Evolutionary conservation across 2,113 vertebrate species (phyloP).

Genomic region (Brachypodius melanocephalos): DNA sequence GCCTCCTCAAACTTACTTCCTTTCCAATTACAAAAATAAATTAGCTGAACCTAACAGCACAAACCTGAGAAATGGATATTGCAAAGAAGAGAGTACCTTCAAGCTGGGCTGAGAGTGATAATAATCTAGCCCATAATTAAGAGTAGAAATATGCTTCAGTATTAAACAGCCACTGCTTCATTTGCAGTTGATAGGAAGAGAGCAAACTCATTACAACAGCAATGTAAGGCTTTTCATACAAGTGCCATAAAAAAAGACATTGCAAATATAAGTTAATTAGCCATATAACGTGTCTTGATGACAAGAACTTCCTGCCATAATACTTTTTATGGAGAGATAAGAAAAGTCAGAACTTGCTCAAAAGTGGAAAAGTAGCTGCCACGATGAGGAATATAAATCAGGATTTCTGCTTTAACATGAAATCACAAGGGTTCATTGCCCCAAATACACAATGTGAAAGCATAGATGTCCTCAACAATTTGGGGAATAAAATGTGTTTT

Average conservation of each 20-base stretch:
- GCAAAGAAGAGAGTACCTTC: conserved; percentile 44
- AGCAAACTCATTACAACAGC: conserved; percentile 44
- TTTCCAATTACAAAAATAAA: conserved; percentile 66
- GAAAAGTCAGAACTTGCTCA: neutral
- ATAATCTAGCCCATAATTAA: conserved; percentile 66
- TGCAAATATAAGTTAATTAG: conserved; percentile 50
- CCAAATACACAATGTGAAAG: neutral
- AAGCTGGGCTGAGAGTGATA: conserved; percentile 56
- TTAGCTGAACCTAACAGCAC: conserved; percentile 46
- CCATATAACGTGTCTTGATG: conserved; percentile 13
- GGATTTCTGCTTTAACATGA: neutral
- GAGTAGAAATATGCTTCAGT: conserved; percentile 47
- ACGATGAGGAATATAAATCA: neutral
- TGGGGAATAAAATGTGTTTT: neutral
- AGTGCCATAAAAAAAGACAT: conserved; percentile 46
- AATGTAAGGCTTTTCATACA: conserved; percentile 28
- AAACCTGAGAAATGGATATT: conserved; percentile 58
- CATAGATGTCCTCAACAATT: neutral
- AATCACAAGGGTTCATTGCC: neutral
- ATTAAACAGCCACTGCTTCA: conserved; percentile 53
- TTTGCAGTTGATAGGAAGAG: conserved; percentile 46
- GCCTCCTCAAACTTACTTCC: conserved; percentile 41
- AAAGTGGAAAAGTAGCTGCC: neutral
- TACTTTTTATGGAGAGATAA: conserved; percentile 1
- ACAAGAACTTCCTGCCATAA: conserved; percentile 36